Evolutionary conservation across 2,113 vertebrate species (phyloP), one percentile per base, ranked within the genome.

Genomic region (Protomyctophum bolini): DNA sequence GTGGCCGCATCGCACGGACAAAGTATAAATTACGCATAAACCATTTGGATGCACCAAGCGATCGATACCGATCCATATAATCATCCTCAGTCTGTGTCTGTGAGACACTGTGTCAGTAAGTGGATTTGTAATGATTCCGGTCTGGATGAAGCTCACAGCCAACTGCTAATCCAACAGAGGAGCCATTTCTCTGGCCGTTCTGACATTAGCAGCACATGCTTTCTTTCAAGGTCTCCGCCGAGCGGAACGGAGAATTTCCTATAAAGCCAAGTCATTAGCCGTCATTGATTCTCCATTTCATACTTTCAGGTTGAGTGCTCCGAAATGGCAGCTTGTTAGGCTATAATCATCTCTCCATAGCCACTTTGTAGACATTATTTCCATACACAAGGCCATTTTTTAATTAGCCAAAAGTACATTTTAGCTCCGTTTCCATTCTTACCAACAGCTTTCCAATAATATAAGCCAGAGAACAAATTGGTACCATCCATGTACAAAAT

Each of bases 121-220:
- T 66, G 8, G n/a, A 56, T 66, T 66, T 66, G 64, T 66, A 66
- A 55, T 54, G 63, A 66, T 66, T 45, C 41, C 14, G 10, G 15
- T 66, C 64, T 33, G 64, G 51, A 56, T 55, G 52, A 56, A 56
- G n/a, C 12, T 47, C 45, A 47, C 57, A 14, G 60, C 4, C 63
- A 7, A 6, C 28, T 41, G 45, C 21, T 55, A 8, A 33, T 46
- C 33, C 10, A 52, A 14, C 33, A 1, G 59, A 46, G 47, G 59
- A 3, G 1, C 33, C 21, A 41, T 54, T 33, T 56, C 45, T 55
- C 8, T 56, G 28, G 10, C 10, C 8, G 7, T 46, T 47, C 10
- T 7, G 28, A 28, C 14, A 65, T 65, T 65, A 51, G 9, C 63
- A 65, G 50, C 28, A 3, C 50, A 11, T n/a, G 49, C 7, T 33